Evolutionary conservation across 2,888 invertebrate species (phyloP), one percentile per base, ranked within the genome.

Genomic region (Lycocerus yunnanus): DNA sequence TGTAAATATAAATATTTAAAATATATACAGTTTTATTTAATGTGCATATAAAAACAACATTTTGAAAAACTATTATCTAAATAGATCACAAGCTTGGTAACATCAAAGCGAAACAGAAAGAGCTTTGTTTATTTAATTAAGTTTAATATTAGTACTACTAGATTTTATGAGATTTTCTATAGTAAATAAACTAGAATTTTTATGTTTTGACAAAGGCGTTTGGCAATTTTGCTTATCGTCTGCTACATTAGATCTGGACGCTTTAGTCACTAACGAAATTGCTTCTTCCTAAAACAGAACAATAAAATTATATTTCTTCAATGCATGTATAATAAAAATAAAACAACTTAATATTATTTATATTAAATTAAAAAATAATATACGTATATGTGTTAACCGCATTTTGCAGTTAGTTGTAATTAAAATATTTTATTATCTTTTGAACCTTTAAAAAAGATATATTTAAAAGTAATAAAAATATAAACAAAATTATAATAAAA

Each of bases 91-190:
- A 82, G 81, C 80, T 79, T 78, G 79, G 78, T 76, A 79, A 83
- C 83, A 83, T 84, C 84, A 84, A 84, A 84, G 82, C 74, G 43
- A 78, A 77, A 82, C 78, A 79, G 76, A 81, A 80, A 79, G 80
- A 78, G 73, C 78, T 74, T 20, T 83, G 83, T 83, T 83, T 84
- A 83, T 84, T 84, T 83, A 83, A 83, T 80, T 82, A 82, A 80
- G 78, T 83, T 83, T 84, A 82, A 83, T 83, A 79, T 82, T 78
- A 72, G 80, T 78, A 78, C 83, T 81, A 81, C 83, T 82, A 80
- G 82, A 84, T 85, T 87, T 87, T 80, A 87, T 87, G 83, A 87
- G 84, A 84, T 87, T 86, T 80, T 87, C 87, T 80, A 87, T 87
- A 77, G 87, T 87, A 85, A 87, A 87, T 82, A 86, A 81, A 81